Conservation (phyloP, 2,797 vertebrate genomes). For the Gymnopithys bicolor region DNA sequence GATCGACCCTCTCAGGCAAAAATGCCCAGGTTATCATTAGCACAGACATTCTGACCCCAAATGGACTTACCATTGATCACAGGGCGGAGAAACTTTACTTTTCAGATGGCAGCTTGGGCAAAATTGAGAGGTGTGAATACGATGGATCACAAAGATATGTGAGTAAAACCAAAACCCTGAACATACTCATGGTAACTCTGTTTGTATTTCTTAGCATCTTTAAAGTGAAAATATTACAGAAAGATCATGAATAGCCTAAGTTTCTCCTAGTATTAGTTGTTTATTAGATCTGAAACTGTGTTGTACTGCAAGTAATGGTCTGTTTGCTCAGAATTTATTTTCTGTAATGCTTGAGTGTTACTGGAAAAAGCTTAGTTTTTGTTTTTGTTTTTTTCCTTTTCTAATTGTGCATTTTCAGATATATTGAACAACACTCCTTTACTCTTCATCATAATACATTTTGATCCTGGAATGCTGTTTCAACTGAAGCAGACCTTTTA, state of each 20-base stretch:
- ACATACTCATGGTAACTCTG: not conserved
- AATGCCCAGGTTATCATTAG: slow-evolving; percentile 91
- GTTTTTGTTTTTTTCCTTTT: not conserved
- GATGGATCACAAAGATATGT: slow-evolving; percentile 94
- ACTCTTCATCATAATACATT: not conserved
- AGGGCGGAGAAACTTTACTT: slow-evolving; percentile 96
- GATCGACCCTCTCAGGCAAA: slow-evolving; percentile 90
- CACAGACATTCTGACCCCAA: slow-evolving; percentile 93
- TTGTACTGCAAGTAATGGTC: not conserved
- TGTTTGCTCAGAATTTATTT: not conserved
- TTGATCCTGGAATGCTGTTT: not conserved
- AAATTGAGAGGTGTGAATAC: slow-evolving; percentile 97
- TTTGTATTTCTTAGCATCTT: not conserved
- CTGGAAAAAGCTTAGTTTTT: not conserved
- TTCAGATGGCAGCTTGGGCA: slow-evolving; percentile 94
- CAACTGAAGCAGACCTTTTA: not conserved
- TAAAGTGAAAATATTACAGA: not conserved
- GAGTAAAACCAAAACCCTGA: slow-evolving; percentile 74
- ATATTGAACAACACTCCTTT: not conserved
- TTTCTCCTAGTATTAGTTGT: not conserved
- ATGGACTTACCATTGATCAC: slow-evolving; percentile 96
- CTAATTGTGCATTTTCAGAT: not conserved
- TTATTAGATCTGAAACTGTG: not conserved
- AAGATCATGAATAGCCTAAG: not conserved
- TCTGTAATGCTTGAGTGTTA: not conserved